Evolutionary conservation across 92 coral and sea anemone species (phyloP).

Genomic region (Plumapathes pennacea): DNA sequence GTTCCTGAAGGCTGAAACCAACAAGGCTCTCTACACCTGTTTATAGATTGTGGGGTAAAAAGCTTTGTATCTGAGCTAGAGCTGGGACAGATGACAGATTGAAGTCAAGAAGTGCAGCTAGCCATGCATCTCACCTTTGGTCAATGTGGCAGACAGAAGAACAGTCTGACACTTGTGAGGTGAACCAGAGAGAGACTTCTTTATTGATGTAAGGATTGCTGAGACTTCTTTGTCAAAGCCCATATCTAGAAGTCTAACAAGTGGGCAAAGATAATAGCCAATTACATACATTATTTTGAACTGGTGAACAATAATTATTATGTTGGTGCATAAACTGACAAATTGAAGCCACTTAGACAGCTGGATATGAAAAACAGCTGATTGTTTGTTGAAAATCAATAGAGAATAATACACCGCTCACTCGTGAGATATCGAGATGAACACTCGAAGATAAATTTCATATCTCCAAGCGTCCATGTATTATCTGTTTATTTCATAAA

Average conservation of each 20-base stretch:
- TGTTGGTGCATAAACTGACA: too few relatives aligned
- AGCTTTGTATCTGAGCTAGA: neutral
- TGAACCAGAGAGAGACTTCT: slow-evolving; percentile 36
- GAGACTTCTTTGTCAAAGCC: slow-evolving; percentile 94
- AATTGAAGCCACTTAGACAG: too few relatives aligned
- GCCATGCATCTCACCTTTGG: slow-evolving; percentile 47
- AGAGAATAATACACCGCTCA: too few relatives aligned
- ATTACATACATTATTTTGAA: too few relatives aligned
- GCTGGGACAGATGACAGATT: neutral
- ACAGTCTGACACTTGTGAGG: slow-evolving; percentile 72
- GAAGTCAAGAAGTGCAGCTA: neutral
- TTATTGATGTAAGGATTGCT: slow-evolving; percentile 67
- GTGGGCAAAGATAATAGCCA: too few relatives aligned
- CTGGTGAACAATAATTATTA: too few relatives aligned
- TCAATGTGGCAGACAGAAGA: slow-evolving; percentile 85
- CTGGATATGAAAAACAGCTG: too few relatives aligned
- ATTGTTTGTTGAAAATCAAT: too few relatives aligned
- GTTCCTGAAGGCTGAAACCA: slow-evolving; percentile 62
- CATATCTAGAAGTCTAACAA: slow-evolving; percentile 75
- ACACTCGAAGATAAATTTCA: too few relatives aligned
- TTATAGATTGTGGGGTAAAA: neutral
- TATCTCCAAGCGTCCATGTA: too few relatives aligned
- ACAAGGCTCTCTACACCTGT: slow-evolving; percentile 87
- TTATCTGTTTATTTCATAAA: too few relatives aligned
- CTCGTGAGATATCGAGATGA: too few relatives aligned